phyloP scores from a whole-genome alignment of 2,888 invertebrate genomes.

The Pogonocherus hispidulus region DNA sequence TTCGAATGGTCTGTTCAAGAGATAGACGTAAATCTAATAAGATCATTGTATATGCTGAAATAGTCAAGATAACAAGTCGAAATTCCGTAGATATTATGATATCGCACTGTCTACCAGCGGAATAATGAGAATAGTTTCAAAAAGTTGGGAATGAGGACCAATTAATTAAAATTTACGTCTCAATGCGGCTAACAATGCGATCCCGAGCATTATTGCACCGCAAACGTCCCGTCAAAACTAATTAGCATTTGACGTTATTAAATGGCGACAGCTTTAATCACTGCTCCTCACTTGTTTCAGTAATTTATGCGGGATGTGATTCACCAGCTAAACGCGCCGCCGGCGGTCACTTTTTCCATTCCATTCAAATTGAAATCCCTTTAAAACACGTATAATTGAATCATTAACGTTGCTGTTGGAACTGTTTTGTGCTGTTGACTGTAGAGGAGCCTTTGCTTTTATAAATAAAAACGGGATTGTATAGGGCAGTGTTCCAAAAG shows the following conservation, averaged over 20 bases:
- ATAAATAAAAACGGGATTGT: not conserved
- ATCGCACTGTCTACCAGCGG: not conserved
- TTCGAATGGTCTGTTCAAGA: no score
- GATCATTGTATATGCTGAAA: no score
- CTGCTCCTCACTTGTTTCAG: slow-evolving; percentile 17
- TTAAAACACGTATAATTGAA: slow-evolving; percentile 5
- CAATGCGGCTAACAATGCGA: slow-evolving; percentile 29
- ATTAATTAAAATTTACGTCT: slow-evolving; percentile 29
- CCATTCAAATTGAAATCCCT: slow-evolving; percentile 3
- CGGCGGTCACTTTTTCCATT: slow-evolving; percentile 11
- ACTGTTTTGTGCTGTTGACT: not conserved
- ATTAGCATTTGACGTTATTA: slow-evolving; percentile 32
- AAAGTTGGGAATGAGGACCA: slow-evolving; percentile 18
- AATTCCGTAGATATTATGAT: not conserved
- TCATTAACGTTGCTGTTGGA: not conserved
- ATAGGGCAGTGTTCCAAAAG: not conserved
- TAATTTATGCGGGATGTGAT: slow-evolving; percentile 17
- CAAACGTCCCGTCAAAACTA: slow-evolving; percentile 34
- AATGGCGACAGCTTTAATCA: slow-evolving; percentile 31
- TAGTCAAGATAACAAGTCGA: no score
- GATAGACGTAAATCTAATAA: no score
- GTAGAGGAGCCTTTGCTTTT: not conserved
- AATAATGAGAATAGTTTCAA: slow-evolving; percentile 13
- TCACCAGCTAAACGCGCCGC: not conserved
- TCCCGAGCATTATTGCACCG: slow-evolving; percentile 30